These are phyloP conservation scores for Potamarius usumacintae DNA, from an alignment of 2,113 vertebrate genomes.

Conservation along the genomic window DNA sequence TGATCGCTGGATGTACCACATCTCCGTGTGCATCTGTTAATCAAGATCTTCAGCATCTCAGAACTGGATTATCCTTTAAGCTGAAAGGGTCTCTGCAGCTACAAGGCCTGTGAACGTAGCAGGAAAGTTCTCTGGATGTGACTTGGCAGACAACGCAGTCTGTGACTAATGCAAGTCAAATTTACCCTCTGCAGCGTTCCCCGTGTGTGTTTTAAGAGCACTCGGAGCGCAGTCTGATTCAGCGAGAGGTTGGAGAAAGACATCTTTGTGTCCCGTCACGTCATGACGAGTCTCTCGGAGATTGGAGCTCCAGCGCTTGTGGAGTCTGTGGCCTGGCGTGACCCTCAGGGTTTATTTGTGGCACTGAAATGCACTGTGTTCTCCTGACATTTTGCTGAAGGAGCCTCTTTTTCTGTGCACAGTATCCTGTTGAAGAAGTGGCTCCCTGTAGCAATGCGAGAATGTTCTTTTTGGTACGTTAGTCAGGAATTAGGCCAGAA, in stretches of 20 bases:
- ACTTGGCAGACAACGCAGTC: not conserved
- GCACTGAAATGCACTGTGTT: constrained; percentile 21
- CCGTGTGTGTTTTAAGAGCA: constrained; percentile 20
- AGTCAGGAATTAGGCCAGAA: not conserved
- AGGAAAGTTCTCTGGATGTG: constrained; percentile 25
- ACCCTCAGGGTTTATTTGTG: constrained; percentile 18
- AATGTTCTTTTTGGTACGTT: not conserved
- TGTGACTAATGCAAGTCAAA: constrained; percentile 48
- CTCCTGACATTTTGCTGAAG: constrained; percentile 20
- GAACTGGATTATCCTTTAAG: not conserved
- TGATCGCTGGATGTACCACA: not conserved
- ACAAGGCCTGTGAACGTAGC: constrained; percentile 12
- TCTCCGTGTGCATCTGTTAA: not conserved
- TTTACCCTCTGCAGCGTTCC: constrained; percentile 13
- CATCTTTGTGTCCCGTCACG: constrained; percentile 29
- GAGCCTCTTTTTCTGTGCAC: not conserved
- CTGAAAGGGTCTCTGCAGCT: not conserved
- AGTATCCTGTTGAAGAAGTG: not conserved
- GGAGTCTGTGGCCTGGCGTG: constrained; percentile 28
- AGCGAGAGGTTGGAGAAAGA: constrained; percentile 38
- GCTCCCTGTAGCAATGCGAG: not conserved
- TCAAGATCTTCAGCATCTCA: not conserved
- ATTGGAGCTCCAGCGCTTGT: constrained; percentile 10
- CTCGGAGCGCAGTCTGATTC: constrained; percentile 4
- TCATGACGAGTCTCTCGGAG: not conserved